phyloP scores from a whole-genome alignment of 1,140 invertebrate species.

The Batillaria attramentaria region DNA sequence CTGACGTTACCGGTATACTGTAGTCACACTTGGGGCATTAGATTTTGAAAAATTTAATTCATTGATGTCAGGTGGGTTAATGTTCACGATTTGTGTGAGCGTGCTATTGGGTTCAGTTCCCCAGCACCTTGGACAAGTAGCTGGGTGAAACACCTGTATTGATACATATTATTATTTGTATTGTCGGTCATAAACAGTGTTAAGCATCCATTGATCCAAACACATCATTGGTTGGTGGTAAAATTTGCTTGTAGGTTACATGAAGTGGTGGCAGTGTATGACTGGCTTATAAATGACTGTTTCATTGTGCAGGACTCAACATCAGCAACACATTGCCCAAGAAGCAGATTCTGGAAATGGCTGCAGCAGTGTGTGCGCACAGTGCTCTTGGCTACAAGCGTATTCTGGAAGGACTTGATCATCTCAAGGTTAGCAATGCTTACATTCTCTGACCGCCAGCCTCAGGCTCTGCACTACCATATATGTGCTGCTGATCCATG shows the following conservation, averaged over 20 bases:
- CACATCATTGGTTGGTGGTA: background rate
- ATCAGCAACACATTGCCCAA: constrained; percentile 72
- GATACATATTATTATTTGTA: too few relatives aligned
- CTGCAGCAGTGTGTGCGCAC: constrained; percentile 73
- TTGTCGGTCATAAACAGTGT: background rate
- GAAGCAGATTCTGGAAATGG: constrained; percentile 74
- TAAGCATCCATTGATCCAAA: background rate
- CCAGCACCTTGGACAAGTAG: too few relatives aligned
- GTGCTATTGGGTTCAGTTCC: too few relatives aligned
- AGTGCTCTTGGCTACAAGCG: constrained; percentile 70
- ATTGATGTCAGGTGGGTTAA: too few relatives aligned
- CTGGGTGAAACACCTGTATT: too few relatives aligned
- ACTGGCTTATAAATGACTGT: too few relatives aligned
- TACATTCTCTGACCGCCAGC: background rate
- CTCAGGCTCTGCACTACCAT: too few relatives aligned
- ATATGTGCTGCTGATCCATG: too few relatives aligned
- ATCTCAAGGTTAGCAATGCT: constrained; percentile 68
- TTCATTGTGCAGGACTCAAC: constrained; percentile 69
- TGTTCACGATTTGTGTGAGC: too few relatives aligned
- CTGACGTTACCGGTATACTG: background rate
- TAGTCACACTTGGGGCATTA: too few relatives aligned
- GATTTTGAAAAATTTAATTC: too few relatives aligned
- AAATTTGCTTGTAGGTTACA: background rate
- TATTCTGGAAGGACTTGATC: constrained; percentile 70
- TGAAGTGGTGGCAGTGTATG: background rate